These are phyloP conservation scores for Lobophora halterata DNA, from an alignment of 2,888 invertebrate species.

Conservation along the genomic window DNA sequence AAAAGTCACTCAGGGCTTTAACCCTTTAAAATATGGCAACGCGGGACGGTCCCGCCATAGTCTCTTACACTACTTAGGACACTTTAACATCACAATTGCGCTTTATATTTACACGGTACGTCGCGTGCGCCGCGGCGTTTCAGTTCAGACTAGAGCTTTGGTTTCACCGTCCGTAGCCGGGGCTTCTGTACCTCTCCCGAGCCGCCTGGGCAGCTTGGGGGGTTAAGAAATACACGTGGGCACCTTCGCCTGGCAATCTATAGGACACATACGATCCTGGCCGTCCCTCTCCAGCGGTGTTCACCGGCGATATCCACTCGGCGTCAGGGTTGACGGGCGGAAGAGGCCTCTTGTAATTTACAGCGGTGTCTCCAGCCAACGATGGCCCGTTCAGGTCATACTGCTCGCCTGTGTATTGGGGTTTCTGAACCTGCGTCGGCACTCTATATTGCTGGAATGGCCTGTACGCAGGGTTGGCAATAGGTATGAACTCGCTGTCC, in stretches of 20 bases:
- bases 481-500: slow-evolving; percentile 83
- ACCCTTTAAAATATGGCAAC: slow-evolving; percentile 79
- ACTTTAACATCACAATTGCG: slow-evolving; percentile 80
- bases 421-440: slow-evolving; percentile 55
- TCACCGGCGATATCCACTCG: slow-evolving; percentile 79
- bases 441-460: slow-evolving; percentile 57
- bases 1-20: slow-evolving; percentile 54
- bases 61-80: slow-evolving; percentile 79
- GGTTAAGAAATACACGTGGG: slow-evolving; percentile 89
- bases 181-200: slow-evolving; percentile 60
- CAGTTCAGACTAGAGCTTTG: slow-evolving; percentile 77
- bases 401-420: slow-evolving; percentile 64
- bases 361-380: slow-evolving; percentile 70
- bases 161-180: slow-evolving; percentile 74
- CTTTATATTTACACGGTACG: slow-evolving; percentile 74
- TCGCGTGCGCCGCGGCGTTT: slow-evolving; percentile 52
- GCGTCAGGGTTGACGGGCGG: slow-evolving; percentile 80
- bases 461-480: slow-evolving; percentile 68
- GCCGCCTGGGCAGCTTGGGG: slow-evolving; percentile 80
- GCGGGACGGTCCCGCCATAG: slow-evolving; percentile 67
- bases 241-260: slow-evolving; percentile 87
- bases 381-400: slow-evolving; percentile 68
- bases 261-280: slow-evolving; percentile 87
- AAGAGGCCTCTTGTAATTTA: slow-evolving; percentile 81
- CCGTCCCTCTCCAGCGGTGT: slow-evolving; percentile 66